Conservation (phyloP, 2,888 invertebrate genomes). For the Labia minor region DNA sequence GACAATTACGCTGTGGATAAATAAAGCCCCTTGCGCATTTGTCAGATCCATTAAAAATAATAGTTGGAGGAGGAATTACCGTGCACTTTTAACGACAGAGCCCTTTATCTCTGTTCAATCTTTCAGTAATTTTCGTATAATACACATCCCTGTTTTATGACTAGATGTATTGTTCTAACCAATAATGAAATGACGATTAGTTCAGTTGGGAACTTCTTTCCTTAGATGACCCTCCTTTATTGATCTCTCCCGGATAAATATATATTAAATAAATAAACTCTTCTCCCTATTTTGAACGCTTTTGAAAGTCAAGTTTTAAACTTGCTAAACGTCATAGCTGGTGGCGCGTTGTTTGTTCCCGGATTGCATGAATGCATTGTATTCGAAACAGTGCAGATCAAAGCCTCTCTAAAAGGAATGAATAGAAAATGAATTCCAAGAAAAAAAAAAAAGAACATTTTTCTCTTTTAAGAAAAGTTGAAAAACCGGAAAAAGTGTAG, state of each 20-base stretch:
- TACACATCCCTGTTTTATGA: no score
- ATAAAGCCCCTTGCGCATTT: not conserved
- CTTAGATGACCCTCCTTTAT: not conserved
- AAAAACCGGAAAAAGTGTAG: not conserved
- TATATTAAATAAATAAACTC: constrained; percentile 13
- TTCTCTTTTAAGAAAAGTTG: constrained; percentile 1
- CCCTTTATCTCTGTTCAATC: no score
- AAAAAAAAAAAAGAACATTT: not conserved
- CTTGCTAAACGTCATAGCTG: no score
- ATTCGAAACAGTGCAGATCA: constrained; percentile 3
- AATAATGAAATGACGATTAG: not conserved
- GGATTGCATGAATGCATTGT: not conserved
- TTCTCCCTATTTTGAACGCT: not conserved
- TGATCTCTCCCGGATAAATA: not conserved
- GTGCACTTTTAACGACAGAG: no score
- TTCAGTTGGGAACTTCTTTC: not conserved
- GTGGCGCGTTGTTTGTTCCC: not conserved
- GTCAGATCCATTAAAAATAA: no score
- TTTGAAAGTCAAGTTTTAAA: no score
- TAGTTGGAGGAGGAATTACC: no score
- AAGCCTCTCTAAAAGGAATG: not conserved
- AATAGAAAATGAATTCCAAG: not conserved
- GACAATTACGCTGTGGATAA: constrained; percentile 13
- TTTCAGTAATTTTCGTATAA: no score
- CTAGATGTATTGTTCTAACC: no score